Evolutionary conservation across 2,113 vertebrate species (phyloP).

Genomic region (Parus major): DNA sequence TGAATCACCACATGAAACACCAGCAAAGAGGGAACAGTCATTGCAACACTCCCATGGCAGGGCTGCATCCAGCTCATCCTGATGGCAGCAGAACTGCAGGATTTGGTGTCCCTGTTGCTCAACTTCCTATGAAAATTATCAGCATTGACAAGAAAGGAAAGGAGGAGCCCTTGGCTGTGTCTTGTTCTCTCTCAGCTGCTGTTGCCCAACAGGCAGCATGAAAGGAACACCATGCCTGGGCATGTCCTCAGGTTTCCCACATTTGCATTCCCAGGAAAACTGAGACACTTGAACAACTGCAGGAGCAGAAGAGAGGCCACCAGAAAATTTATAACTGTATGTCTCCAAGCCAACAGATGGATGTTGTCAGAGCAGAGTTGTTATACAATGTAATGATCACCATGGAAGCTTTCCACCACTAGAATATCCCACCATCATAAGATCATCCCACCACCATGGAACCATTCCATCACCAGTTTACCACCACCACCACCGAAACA

Average conservation of each 20-base stretch:
- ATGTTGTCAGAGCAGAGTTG: neutral
- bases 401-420: neutral
- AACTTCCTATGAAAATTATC: neutral
- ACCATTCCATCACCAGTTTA: neutral
- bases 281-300: neutral
- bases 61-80: neutral
- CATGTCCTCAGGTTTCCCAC: neutral
- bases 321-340: neutral
- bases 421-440: neutral
- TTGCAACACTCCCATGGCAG: neutral
- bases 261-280: neutral
- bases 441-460: neutral
- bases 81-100: neutral
- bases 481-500: accelerated
- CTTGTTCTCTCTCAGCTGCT: neutral
- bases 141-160: neutral
- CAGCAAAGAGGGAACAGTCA: neutral
- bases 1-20: neutral
- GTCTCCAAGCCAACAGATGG: neutral
- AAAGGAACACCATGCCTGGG: neutral
- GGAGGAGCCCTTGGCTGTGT: neutral
- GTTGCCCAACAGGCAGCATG: neutral
- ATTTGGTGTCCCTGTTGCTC: neutral
- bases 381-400: neutral
- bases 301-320: neutral